Evolutionary conservation across 2,888 invertebrate species (phyloP).

Genomic region (Leptothorax acervorum): DNA sequence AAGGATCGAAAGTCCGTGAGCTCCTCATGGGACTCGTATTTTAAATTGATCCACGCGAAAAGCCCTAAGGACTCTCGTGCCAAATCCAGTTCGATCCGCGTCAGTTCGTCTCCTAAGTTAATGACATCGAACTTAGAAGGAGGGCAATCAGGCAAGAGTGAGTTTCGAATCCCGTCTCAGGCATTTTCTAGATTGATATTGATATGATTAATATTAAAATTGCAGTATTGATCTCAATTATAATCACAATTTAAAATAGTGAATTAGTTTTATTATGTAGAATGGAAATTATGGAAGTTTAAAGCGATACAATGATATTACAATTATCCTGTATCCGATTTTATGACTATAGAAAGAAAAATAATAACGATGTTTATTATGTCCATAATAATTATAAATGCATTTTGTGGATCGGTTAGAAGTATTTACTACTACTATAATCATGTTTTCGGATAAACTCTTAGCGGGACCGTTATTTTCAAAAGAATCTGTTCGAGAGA

Average conservation of each 20-base stretch:
- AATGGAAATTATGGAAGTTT: neutral
- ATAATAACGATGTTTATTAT: neutral
- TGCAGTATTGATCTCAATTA: neutral
- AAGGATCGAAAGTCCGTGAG: conserved; percentile 77
- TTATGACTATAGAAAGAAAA: neutral
- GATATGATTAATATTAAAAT: conserved; percentile 11
- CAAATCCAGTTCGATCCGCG: neutral
- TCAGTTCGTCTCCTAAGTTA: neutral
- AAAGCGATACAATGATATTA: neutral
- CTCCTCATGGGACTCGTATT: conserved; percentile 78
- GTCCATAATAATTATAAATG: neutral
- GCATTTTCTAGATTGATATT: neutral
- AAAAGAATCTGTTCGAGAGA: conserved; percentile 50
- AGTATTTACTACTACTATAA: neutral
- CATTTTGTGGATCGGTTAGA: neutral
- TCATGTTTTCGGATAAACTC: neutral
- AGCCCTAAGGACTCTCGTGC: neutral
- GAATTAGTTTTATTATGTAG: neutral
- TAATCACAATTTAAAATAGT: conserved; percentile 14
- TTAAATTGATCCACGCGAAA: conserved; percentile 62
- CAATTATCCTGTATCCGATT: neutral
- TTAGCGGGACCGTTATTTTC: conserved; percentile 41
- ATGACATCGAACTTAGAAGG: neutral
- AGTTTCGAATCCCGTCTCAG: neutral
- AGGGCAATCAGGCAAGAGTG: conserved; percentile 28